Base-by-base conservation (phyloP, 2,113 vertebrate genomes). In the Tetrao urogallus region DNA sequence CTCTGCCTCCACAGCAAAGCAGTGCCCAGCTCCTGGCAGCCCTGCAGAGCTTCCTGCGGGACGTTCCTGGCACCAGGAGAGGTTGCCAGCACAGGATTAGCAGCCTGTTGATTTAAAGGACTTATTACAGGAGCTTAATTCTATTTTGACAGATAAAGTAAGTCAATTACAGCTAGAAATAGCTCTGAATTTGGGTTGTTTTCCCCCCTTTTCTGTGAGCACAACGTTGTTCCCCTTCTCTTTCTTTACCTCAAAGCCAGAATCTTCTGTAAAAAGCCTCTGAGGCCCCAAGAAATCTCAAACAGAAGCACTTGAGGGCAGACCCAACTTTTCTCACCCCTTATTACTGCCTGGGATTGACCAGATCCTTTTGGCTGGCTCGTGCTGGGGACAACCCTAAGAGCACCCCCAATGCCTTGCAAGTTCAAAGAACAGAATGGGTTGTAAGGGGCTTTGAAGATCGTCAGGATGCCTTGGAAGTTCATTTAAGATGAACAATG, bases 81-180 rank as follows among this genome's bases (percentile, higher is more conserved):
- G 43, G 71, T n/a, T 92, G 83, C 83, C 86, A 91, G 91, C 92
- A 90, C 25, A 86, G 95, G 96, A 96, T 96, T 97, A 98, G 90
- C 87, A 97, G 96, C 84, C 93, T 96, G 96, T 97, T 97, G 98
- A 97, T 97, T 97, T 97, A 98, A 97, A 97, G 85, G 86, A 95
- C 95, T 97, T 97, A 96, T 97, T 97, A 97, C 91, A 93, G 94
- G 67, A 79, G 94, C 96, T 97, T 97, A 98, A 95, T 96, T 97
- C 95, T 96, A 96, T 97, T 98, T 97, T 98, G 97, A 97, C 96
- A 97, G 90, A 97, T 93, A 97, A 97, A 97, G 94, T 95, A 95
- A 97, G 96, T 95, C 95, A 96, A 91, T 97, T 98, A 97, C 38
- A 93, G 81, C 96, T 95, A 93, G 94, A 97, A 98, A 97, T 94